A percentile compares a stretch with the other conserved stretches of the same genome.
These are phyloP conservation scores for Orthonychiurus folsomi DNA, from an alignment of 2,888 invertebrate species.

Conservation along the genomic window DNA sequence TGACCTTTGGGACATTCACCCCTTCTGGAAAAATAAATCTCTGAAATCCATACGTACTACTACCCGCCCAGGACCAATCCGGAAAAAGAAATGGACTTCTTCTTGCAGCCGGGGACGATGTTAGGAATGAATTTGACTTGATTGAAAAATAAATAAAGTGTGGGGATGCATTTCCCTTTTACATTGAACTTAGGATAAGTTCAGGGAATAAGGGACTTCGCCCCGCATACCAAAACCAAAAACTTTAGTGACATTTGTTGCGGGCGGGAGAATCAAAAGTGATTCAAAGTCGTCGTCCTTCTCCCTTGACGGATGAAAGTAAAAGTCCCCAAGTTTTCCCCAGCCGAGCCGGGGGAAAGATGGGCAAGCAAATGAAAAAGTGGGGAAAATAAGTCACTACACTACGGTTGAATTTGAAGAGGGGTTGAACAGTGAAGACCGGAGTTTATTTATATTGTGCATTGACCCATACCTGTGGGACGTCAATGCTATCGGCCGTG, in stretches of 20 bases:
- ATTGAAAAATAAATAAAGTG: too few species aligned
- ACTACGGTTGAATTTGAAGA: background rate
- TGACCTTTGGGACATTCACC: too few species aligned
- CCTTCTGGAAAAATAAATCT: too few species aligned
- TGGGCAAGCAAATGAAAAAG: background rate
- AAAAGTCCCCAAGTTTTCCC: background rate
- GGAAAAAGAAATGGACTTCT: too few species aligned
- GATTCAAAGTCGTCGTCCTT: too few species aligned
- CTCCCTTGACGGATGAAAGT: background rate
- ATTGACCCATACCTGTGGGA: conserved; percentile 52
- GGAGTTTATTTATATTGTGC: background rate
- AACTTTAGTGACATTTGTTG: background rate
- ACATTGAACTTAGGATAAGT: background rate
- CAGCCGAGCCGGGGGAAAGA: background rate
- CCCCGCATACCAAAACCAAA: background rate
- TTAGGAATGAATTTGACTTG: too few species aligned
- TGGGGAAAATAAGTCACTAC: background rate
- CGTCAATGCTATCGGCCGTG: conserved; percentile 69
- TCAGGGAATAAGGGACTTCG: background rate
- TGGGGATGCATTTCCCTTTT: too few species aligned
- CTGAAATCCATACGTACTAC: too few species aligned
- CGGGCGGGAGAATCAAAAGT: background rate
- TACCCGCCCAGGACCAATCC: too few species aligned
- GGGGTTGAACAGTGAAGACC: background rate
- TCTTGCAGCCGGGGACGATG: too few species aligned